These are phyloP conservation scores for Nycticryphes semicollaris DNA, from an alignment of 2,113 vertebrate genomes.

Conservation along the genomic window DNA sequence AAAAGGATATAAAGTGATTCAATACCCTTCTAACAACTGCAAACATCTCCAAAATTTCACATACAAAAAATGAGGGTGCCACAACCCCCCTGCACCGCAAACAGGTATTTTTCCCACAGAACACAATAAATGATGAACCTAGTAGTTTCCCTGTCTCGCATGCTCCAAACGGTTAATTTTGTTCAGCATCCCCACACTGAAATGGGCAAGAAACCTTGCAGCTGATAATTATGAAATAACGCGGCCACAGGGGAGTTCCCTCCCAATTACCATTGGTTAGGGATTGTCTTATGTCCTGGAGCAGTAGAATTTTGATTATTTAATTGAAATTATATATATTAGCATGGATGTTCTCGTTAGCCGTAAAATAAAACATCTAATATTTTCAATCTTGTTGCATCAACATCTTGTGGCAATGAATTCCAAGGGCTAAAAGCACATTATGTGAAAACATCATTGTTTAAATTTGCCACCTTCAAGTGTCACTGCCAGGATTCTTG, in stretches of 20 bases:
- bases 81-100: background rate
- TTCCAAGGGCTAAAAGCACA: background rate
- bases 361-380: slow-evolving; percentile 43
- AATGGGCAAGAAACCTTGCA: background rate
- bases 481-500: background rate
- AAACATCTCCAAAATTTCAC: background rate
- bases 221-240: slow-evolving; percentile 50
- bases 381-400: slow-evolving; percentile 30
- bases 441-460: background rate
- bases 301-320: slow-evolving; percentile 52
- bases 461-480: background rate
- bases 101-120: background rate
- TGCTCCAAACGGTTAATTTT: background rate
- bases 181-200: background rate
- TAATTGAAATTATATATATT: slow-evolving; percentile 58
- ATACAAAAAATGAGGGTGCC: background rate
- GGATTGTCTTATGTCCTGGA: slow-evolving; percentile 19
- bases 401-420: slow-evolving; percentile 17
- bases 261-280: background rate
- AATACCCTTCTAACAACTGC: background rate
- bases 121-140: background rate
- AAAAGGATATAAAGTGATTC: background rate
- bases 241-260: slow-evolving; percentile 7
- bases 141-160: background rate
- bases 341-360: slow-evolving; percentile 37